Evolutionary conservation across 2,888 invertebrate genomes (phyloP).

Genomic region (Digitonthophagus gazella): DNA sequence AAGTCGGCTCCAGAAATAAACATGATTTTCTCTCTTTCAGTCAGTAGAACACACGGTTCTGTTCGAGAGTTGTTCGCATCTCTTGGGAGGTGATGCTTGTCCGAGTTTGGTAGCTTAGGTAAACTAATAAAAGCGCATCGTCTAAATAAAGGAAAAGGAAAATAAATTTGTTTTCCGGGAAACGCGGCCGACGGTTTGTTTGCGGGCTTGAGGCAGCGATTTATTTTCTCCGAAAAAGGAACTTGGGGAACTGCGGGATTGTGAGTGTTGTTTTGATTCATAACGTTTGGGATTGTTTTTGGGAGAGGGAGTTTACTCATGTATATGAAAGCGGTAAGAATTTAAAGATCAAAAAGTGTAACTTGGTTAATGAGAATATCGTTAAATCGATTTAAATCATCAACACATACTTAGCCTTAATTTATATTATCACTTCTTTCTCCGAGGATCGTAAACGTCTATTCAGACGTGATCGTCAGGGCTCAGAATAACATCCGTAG

Average conservation of each 20-base stretch:
- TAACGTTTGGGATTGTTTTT: background rate
- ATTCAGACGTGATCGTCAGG: too few relatives aligned
- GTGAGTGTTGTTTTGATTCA: background rate
- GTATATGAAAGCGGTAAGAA: background rate
- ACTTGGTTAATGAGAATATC: too few relatives aligned
- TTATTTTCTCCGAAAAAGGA: background rate
- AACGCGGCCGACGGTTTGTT: background rate
- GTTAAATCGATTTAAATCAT: too few relatives aligned
- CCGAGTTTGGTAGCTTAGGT: background rate
- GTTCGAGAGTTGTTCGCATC: background rate
- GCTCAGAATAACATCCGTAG: background rate
- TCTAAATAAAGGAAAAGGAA: background rate
- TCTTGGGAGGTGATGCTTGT: background rate
- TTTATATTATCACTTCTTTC: too few relatives aligned
- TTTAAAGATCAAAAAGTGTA: too few relatives aligned
- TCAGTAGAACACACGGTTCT: constrained; percentile 5
- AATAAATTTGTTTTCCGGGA: constrained; percentile 3
- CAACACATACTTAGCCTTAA: too few relatives aligned
- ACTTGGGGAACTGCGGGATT: background rate
- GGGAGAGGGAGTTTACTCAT: background rate
- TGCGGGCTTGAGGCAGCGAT: too few relatives aligned
- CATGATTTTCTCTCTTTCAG: constrained; percentile 2
- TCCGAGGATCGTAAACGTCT: too few relatives aligned
- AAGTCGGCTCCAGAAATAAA: constrained; percentile 8
- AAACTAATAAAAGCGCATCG: constrained; percentile 9